Evolutionary conservation across 2,888 invertebrate genomes (phyloP), one percentile per base, ranked within the genome.

Genomic region (Chaitophorus viminalis): DNA sequence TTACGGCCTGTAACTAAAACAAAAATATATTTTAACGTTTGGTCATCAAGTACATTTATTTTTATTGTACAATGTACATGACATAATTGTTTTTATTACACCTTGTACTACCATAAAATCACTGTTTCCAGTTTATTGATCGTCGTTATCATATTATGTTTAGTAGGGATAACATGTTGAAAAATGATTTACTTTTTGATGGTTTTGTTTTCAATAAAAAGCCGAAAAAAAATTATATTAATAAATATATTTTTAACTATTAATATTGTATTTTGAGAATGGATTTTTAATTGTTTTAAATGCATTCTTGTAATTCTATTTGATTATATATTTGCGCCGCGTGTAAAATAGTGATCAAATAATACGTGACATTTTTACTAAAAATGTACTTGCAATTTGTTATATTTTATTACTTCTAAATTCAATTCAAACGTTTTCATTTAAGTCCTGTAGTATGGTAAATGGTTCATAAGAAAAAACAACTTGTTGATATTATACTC

Each of bases 221-320:
- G 25, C 1, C 25, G 0, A 60, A 25, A 60, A 60, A 60, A 60
- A 52, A 52, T 52, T n/a, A n/a, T n/a, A n/a, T n/a, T 60, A 60
- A 46, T 6, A 21, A 60, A 3, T 25, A 5, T 25, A 60, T 60
- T 60, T 60, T 60, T 25, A 1, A 17, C 25, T 60, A 18, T 18
- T 18, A 18, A 54, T 60, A 60, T 6, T 21, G 60, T 18, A 60
- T 60, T 83, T 60, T 18, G 39, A 65, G 39, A 75, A 83, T n/a
- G n/a, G 29, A n/a, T 75, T 83, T 83, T 83, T 75, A 75, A 83
- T 75, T 70, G 70, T 82, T 82, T 74, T 82, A 72, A 72, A 74
- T 75, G 60, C 83, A 83, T 83, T 75, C 75, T 75, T 79, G 79
- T 36, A 79, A n/a, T 65, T 33, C 52, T 65, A 60, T 75, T 83